Evolutionary conservation across 53 echinoderm and acorn worm species (phyloP).

Genomic region (Luidia sarsii): DNA sequence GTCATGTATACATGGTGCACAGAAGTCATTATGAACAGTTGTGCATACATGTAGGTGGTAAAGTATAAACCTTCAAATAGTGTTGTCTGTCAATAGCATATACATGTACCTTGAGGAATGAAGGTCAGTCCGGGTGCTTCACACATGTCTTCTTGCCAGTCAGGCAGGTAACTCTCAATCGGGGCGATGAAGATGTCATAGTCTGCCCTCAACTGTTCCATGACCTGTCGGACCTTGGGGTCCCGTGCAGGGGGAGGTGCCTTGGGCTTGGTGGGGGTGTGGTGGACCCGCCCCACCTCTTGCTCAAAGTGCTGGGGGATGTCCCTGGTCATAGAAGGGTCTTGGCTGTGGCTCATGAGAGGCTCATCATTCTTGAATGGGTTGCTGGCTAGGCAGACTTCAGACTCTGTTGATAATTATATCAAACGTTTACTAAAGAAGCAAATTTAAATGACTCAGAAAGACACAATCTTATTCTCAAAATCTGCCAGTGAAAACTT

Average conservation of each 20-base stretch:
- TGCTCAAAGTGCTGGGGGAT: slow-evolving; percentile 7
- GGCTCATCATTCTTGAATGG: background rate
- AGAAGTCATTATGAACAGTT: background rate
- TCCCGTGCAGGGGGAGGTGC: background rate
- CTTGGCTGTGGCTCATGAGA: background rate
- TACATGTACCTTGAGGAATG: slow-evolving; percentile 54
- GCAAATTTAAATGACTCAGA: too few species aligned
- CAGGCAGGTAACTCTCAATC: slow-evolving; percentile 42
- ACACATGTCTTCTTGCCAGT: slow-evolving; percentile 2
- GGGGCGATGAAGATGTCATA: slow-evolving; percentile 50
- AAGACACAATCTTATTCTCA: too few species aligned
- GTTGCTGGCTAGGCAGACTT: background rate
- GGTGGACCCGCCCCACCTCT: background rate
- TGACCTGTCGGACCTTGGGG: background rate
- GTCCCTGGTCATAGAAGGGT: slow-evolving; percentile 2
- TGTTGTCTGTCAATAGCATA: background rate
- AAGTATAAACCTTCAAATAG: background rate
- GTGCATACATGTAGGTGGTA: background rate
- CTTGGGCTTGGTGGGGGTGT: background rate
- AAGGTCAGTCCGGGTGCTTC: slow-evolving; percentile 14
- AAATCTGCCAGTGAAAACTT: too few species aligned
- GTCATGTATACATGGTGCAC: background rate
- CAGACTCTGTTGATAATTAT: too few species aligned
- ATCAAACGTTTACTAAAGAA: too few species aligned
- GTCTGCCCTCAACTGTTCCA: slow-evolving; percentile 28